These are phyloP conservation scores for Synchiropus splendidus DNA, from an alignment of 2,113 vertebrate genomes.

Conservation along the genomic window DNA sequence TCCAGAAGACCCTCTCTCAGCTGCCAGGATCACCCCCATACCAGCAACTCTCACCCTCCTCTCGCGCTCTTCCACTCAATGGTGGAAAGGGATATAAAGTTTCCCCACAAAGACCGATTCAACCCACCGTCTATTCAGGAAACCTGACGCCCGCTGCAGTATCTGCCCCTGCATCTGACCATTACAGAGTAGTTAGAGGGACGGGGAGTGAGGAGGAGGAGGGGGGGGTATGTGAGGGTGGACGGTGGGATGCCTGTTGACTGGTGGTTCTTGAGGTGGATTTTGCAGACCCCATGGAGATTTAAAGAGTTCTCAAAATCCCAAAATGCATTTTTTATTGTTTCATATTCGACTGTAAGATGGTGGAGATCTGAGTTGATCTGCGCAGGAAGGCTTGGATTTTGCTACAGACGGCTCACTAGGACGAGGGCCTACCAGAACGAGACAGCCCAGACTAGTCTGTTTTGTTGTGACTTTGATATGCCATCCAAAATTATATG, in stretches of 20 bases:
- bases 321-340: background rate
- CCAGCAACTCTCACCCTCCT: background rate
- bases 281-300: conserved; percentile 19
- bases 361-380: conserved; percentile 4
- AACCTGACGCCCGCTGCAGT: conserved; percentile 80
- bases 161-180: conserved; percentile 75
- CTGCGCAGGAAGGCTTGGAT: conserved; percentile 7
- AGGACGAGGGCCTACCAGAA: too few species aligned
- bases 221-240: conserved; percentile 12
- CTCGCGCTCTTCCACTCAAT: conserved; percentile 62
- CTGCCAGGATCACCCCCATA: conserved; percentile 60
- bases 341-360: conserved; percentile 5
- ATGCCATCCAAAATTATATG: too few species aligned
- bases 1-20: conserved; percentile 58
- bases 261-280: conserved; percentile 23
- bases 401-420: too few species aligned
- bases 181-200: conserved; percentile 59
- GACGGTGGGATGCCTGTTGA: conserved; percentile 10
- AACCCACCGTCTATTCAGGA: conserved; percentile 74
- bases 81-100: conserved; percentile 83
- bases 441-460: too few species aligned
- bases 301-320: background rate
- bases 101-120: conserved; percentile 90
- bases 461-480: too few species aligned
- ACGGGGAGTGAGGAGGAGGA: conserved; percentile 30